A percentile compares a stretch with the other conserved stretches of the same genome.
These are phyloP conservation scores for Nephrotoma guestfalica DNA, from an alignment of 2,888 invertebrate species.

Conservation along the genomic window DNA sequence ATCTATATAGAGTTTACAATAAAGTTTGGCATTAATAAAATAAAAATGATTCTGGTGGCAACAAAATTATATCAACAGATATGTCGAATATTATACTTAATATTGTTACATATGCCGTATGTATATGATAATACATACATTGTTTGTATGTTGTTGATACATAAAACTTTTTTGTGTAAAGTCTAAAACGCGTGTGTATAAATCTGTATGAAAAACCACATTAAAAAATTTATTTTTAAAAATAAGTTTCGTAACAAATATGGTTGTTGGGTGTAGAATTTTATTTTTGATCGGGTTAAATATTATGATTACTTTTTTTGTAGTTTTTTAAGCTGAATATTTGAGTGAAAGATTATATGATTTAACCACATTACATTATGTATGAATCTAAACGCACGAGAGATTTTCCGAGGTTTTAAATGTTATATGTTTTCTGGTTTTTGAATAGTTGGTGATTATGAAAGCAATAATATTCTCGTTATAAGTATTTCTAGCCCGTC, in stretches of 20 bases:
- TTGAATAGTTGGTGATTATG: background rate
- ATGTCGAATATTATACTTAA: background rate
- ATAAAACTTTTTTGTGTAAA: background rate
- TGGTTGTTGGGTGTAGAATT: background rate
- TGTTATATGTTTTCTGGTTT: background rate
- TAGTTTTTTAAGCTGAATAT: background rate
- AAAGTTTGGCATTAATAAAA: background rate
- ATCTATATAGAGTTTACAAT: no score
- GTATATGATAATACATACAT: background rate
- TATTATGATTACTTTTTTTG: background rate
- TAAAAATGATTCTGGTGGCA: background rate
- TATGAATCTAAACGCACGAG: background rate
- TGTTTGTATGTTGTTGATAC: background rate
- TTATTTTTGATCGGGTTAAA: background rate
- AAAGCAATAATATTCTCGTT: background rate
- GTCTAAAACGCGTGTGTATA: background rate
- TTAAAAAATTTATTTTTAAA: background rate
- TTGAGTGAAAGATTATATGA: background rate
- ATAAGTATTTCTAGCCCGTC: background rate
- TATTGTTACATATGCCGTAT: background rate
- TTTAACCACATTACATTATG: background rate
- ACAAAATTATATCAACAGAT: background rate
- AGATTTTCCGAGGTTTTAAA: background rate
- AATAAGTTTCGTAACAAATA: background rate
- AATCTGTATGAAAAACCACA: background rate